Evolutionary conservation across 2,113 vertebrate genomes (phyloP).

Genomic region (Colistium nudipinnis): DNA sequence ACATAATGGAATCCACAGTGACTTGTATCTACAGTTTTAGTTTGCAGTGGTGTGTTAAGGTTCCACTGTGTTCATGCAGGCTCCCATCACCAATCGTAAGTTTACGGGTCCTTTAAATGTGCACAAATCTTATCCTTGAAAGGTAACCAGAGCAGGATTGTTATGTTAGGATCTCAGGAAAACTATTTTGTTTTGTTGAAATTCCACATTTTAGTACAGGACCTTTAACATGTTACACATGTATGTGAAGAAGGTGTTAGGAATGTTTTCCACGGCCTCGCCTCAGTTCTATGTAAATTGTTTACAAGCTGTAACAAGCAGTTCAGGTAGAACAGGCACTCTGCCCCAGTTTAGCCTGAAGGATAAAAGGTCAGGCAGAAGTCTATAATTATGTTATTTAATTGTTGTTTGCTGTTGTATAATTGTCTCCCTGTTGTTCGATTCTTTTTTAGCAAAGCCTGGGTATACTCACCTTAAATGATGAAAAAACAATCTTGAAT

Average conservation of each 20-base stretch:
- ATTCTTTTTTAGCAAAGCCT: neutral
- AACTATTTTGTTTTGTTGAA: too few species aligned
- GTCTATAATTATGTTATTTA: neutral
- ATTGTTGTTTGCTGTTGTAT: neutral
- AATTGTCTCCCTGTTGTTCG: neutral
- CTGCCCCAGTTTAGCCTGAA: neutral
- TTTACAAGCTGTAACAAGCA: conserved; percentile 29
- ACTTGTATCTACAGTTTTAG: too few species aligned
- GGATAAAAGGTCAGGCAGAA: neutral
- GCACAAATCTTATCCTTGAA: too few species aligned
- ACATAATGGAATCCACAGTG: too few species aligned
- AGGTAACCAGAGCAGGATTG: too few species aligned
- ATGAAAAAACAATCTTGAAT: neutral
- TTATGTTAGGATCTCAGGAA: too few species aligned
- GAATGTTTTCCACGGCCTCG: neutral
- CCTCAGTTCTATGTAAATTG: conserved; percentile 1
- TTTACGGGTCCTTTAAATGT: too few species aligned
- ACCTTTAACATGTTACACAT: too few species aligned
- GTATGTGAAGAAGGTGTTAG: neutral
- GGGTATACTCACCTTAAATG: neutral
- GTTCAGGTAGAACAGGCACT: neutral
- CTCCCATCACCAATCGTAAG: too few species aligned
- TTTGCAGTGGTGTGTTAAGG: too few species aligned
- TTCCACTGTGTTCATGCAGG: too few species aligned
- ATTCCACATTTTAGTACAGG: too few species aligned